Evolutionary conservation across 2,113 vertebrate species (phyloP).

Genomic region (Microcebus griseorufus): DNA sequence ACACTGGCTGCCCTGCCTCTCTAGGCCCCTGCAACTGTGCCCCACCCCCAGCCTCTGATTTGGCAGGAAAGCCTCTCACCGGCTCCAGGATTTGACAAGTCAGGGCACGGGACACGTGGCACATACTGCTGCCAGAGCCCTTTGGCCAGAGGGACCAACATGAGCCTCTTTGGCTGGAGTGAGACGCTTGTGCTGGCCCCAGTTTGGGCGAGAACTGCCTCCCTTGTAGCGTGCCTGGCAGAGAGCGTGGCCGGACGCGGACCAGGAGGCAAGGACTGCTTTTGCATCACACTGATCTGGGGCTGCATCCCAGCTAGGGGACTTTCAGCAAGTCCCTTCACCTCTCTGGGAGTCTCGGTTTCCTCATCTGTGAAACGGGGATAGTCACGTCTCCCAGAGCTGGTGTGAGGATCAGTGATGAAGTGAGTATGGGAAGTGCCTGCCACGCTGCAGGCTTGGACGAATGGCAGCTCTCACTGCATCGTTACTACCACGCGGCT

Average conservation of each 20-base stretch:
- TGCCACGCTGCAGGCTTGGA: background rate
- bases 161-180: background rate
- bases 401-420: background rate
- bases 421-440: background rate
- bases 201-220: background rate
- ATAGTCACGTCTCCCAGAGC: background rate
- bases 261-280: background rate
- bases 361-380: constrained; percentile 31
- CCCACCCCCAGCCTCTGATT: background rate
- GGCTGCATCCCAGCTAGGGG: background rate
- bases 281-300: background rate
- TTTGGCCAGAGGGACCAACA: background rate
- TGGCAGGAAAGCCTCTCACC: background rate
- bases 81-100: background rate
- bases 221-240: background rate
- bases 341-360: background rate
- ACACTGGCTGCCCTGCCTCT: background rate
- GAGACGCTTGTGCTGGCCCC: background rate
- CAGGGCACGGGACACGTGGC: background rate
- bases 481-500: too few relatives aligned
- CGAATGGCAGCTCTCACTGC: background rate
- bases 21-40: background rate
- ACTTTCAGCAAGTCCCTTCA: background rate
- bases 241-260: background rate
- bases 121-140: background rate